phyloP scores from a whole-genome alignment of 2,797 vertebrate species.

The Gymnodraco acuticeps region DNA sequence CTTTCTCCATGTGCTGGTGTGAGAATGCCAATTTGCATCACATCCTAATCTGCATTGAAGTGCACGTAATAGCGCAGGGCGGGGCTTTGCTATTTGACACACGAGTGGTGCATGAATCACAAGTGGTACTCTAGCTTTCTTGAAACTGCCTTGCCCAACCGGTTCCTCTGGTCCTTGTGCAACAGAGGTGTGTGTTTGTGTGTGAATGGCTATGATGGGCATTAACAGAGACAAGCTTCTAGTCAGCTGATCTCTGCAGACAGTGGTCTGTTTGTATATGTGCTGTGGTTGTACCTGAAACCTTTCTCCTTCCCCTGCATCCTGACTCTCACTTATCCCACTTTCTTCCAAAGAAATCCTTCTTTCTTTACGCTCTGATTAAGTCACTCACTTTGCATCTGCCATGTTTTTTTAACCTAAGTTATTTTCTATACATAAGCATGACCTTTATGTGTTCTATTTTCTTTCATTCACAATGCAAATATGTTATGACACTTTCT shows the following conservation, averaged over 20 bases:
- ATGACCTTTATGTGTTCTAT: slow-evolving; percentile 42
- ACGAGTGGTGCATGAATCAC: slow-evolving; percentile 67
- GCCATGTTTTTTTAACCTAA: slow-evolving; percentile 28
- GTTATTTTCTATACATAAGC: slow-evolving; percentile 37
- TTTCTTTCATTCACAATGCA: slow-evolving; percentile 1
- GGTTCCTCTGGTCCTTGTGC: slow-evolving; percentile 55
- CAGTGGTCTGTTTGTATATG: slow-evolving; percentile 56
- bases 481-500: neutral
- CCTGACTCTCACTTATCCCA: slow-evolving; percentile 61
- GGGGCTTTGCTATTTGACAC: slow-evolving; percentile 51
- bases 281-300: slow-evolving; percentile 46
- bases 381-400: slow-evolving; percentile 35
- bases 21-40: slow-evolving; percentile 55
- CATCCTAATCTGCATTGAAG: slow-evolving; percentile 37
- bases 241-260: slow-evolving; percentile 43
- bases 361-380: slow-evolving; percentile 53
- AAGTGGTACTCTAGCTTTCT: slow-evolving; percentile 15
- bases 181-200: slow-evolving; percentile 44
- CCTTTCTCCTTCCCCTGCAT: slow-evolving; percentile 33
- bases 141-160: slow-evolving; percentile 46
- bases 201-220: slow-evolving; percentile 14
- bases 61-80: slow-evolving; percentile 41
- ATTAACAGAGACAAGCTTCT: slow-evolving; percentile 50
- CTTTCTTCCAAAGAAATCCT: slow-evolving; percentile 57
- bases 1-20: slow-evolving; percentile 47